Evolutionary conservation across 2,113 vertebrate genomes (phyloP).

Genomic region (Mastomys coucha): DNA sequence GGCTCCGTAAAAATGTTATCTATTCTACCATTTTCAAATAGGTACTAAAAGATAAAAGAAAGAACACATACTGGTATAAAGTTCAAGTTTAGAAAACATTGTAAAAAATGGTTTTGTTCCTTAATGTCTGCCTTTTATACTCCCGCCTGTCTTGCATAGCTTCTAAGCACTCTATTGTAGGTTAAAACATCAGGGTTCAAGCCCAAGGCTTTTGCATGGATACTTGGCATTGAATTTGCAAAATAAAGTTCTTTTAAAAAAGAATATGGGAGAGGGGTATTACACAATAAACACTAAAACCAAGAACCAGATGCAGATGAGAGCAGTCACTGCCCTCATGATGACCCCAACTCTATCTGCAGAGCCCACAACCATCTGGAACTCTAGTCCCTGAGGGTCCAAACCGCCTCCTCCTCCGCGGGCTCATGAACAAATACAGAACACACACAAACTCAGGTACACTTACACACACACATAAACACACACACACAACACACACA

Average conservation of each 20-base stretch:
- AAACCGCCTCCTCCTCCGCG: background rate
- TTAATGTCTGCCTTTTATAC: slow-evolving; percentile 27
- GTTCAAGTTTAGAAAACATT: background rate
- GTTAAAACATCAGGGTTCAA: slow-evolving; percentile 44
- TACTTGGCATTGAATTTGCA: background rate
- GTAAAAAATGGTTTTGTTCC: slow-evolving; percentile 35
- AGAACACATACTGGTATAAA: slow-evolving; percentile 66
- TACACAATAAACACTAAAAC: slow-evolving; percentile 13
- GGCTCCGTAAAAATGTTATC: slow-evolving; percentile 99
- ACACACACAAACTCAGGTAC: background rate
- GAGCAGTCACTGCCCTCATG: background rate
- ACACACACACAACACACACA: no score
- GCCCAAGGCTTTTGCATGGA: background rate
- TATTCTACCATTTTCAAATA: slow-evolving; percentile 98
- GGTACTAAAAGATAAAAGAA: slow-evolving; percentile 89
- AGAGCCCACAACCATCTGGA: background rate
- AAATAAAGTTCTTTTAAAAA: slow-evolving; percentile 15
- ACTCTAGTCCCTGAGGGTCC: background rate
- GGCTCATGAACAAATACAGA: background rate
- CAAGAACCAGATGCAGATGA: background rate
- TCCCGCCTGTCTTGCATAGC: background rate
- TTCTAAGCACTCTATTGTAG: slow-evolving; percentile 27
- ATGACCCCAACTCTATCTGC: background rate
- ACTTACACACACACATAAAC: no score
- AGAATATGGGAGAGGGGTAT: background rate